Conservation (phyloP, 1,140 invertebrate species). For the Asobara japonica region DNA sequence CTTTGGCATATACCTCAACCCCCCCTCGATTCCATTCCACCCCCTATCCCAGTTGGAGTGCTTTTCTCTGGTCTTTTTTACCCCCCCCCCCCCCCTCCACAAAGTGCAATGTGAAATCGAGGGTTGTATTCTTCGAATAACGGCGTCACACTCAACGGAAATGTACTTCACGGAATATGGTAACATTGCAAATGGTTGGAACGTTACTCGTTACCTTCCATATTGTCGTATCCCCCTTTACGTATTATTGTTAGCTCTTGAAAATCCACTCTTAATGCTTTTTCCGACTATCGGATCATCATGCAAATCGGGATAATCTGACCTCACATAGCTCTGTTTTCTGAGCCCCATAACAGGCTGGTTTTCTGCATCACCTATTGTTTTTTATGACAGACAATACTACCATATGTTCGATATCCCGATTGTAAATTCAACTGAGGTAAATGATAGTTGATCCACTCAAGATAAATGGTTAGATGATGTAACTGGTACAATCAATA, state of each 20-base stretch:
- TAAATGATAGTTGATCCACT: no score
- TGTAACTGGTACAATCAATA: no score
- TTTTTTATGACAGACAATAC: no score
- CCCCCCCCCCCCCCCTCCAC: neutral
- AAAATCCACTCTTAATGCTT: neutral
- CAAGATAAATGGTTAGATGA: no score
- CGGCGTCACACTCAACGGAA: constrained; percentile 18
- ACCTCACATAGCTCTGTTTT: neutral
- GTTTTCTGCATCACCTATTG: no score
- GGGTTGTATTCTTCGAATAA: constrained; percentile 28
- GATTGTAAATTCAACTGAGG: no score
- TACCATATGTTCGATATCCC: no score
- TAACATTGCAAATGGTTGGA: neutral
- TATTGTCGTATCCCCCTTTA: constrained; percentile 7
- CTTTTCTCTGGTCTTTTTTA: neutral
- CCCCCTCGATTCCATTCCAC: neutral
- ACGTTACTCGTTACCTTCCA: constrained; percentile 25
- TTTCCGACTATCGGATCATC: neutral
- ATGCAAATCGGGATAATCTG: neutral
- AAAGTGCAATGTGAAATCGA: neutral
- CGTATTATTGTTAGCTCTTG: neutral
- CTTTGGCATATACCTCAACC: neutral
- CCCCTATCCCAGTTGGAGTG: neutral
- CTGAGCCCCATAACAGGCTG: neutral
- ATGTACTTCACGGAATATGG: constrained; percentile 19